Conservation (phyloP, 2,797 vertebrate species). For the Euthynnus affinis region DNA sequence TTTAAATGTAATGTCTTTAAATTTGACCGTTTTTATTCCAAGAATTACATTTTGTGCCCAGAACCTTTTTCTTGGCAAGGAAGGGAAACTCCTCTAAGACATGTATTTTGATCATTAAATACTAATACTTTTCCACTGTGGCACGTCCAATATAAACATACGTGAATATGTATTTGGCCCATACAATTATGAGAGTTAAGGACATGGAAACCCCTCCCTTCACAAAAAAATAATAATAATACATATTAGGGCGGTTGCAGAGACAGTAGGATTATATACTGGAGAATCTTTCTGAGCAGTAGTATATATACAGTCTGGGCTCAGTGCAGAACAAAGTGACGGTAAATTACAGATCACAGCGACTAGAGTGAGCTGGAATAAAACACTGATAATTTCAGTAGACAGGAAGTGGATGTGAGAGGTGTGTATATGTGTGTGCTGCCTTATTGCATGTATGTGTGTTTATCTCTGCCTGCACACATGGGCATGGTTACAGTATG, state of each 20-base stretch:
- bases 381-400: constrained; percentile 46
- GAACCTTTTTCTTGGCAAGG: background rate
- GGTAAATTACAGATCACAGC: constrained; percentile 48
- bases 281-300: background rate
- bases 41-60: background rate
- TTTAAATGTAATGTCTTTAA: background rate
- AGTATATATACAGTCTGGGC: background rate
- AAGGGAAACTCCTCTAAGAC: background rate
- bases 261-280: constrained; percentile 2
- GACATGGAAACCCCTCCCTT: background rate
- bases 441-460: constrained; percentile 25
- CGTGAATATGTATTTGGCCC: background rate
- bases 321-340: constrained; percentile 9
- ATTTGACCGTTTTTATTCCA: background rate
- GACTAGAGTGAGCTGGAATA: constrained; percentile 36
- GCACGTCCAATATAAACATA: constrained; percentile 18
- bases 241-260: background rate
- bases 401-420: constrained; percentile 18
- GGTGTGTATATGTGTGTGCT: constrained; percentile 17
- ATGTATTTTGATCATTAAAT: background rate
- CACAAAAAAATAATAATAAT: constrained; percentile 9
- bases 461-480: constrained; percentile 29
- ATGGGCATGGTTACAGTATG: background rate
- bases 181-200: constrained; percentile 9
- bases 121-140: background rate